Percentiles rank a stretch among this genome's conserved stretches.
phyloP scores from a whole-genome alignment of 2,113 vertebrate species.

The Tympanuchus pallidicinctus region DNA sequence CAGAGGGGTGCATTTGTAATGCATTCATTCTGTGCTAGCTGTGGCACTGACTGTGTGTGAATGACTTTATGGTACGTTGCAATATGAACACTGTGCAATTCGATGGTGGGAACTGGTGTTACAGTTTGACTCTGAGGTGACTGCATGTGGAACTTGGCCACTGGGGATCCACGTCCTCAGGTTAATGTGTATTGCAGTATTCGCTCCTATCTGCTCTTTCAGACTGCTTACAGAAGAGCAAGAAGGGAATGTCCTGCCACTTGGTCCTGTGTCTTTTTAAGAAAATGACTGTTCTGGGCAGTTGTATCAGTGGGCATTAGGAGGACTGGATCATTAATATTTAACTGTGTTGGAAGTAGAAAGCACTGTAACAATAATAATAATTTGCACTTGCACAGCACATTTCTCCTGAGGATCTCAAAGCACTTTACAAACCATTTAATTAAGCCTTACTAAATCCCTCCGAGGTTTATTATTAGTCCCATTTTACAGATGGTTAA shows the following conservation, averaged over 20 bases:
- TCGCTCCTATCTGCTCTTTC: neutral
- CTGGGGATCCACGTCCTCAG: neutral
- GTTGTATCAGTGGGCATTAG: constrained; percentile 12
- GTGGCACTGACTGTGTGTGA: neutral
- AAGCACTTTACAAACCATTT: constrained; percentile 72
- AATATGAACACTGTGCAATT: neutral
- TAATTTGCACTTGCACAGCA: constrained; percentile 69
- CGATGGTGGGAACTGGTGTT: neutral
- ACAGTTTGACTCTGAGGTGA: neutral
- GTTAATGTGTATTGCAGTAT: neutral
- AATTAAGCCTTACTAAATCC: constrained; percentile 69
- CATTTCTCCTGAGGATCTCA: constrained; percentile 70
- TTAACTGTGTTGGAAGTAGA: constrained; percentile 68
- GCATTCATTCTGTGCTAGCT: constrained; percentile 8
- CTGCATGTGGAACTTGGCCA: neutral
- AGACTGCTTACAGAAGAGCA: neutral
- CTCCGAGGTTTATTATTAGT: constrained; percentile 69
- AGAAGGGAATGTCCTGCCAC: neutral
- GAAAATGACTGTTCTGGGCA: neutral
- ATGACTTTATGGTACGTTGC: neutral
- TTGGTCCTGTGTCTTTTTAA: neutral
- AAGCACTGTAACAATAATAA: constrained; percentile 65
- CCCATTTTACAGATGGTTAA: constrained; percentile 73
- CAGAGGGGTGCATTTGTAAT: constrained; percentile 23
- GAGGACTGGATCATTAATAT: constrained; percentile 63